Evolutionary conservation across 2,888 invertebrate genomes (phyloP).

Genomic region (Hipparchia semele): DNA sequence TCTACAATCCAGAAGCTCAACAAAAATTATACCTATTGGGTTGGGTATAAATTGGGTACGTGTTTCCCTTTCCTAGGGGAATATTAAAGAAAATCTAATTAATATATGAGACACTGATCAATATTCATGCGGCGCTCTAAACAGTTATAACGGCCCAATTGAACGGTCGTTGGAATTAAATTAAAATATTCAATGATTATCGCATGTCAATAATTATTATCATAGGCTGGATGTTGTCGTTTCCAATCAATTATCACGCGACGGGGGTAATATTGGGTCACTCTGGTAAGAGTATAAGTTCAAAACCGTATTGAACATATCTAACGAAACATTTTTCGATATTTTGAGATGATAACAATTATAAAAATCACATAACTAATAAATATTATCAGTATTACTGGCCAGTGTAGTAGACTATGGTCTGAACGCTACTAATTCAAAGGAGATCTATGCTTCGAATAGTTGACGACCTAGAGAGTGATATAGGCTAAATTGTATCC

Average conservation of each 20-base stretch:
- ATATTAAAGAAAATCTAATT: slow-evolving; percentile 29
- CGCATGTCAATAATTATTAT: slow-evolving; percentile 23
- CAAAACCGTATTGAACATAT: background rate
- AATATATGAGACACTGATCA: slow-evolving; percentile 26
- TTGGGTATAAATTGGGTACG: background rate
- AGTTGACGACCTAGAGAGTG: no score
- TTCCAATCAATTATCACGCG: slow-evolving; percentile 35
- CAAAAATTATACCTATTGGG: background rate
- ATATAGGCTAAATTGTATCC: no score
- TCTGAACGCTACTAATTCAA: no score
- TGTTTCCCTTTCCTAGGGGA: slow-evolving; percentile 21
- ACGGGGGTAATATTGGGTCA: slow-evolving; percentile 23
- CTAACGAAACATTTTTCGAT: no score
- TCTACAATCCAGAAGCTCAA: no score
- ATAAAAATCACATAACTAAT: no score
- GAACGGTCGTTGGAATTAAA: slow-evolving; percentile 30
- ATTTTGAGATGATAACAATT: no score
- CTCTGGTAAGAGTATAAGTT: slow-evolving; percentile 14
- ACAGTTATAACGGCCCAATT: slow-evolving; percentile 36
- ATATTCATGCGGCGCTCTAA: slow-evolving; percentile 34
- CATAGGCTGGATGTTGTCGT: slow-evolving; percentile 24
- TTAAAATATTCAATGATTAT: slow-evolving; percentile 34
- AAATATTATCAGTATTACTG: no score
- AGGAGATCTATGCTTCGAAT: no score
- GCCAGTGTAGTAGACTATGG: no score